Conservation (phyloP, 2,797 vertebrate species). For the Pipistrellus kuhlii region DNA sequence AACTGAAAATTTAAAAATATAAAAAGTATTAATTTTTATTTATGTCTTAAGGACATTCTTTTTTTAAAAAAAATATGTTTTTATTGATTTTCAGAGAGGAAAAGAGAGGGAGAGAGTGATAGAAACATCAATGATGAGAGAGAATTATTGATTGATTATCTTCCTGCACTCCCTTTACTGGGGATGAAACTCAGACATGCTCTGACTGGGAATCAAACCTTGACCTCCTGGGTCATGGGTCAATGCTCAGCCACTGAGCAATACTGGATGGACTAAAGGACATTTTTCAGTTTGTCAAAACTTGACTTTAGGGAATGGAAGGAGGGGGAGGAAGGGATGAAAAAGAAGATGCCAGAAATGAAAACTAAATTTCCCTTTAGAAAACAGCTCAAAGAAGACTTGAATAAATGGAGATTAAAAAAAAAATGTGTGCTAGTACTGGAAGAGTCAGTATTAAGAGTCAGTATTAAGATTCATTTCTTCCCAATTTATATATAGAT, state of each 20-base stretch:
- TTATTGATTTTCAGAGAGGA: no score
- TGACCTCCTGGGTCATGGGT: no score
- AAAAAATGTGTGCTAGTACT: background rate
- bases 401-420: background rate
- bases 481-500: background rate
- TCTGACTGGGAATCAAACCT: no score
- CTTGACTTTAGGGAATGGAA: background rate
- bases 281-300: slow-evolving; percentile 28
- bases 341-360: slow-evolving; percentile 25
- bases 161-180: no score
- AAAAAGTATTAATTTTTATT: background rate
- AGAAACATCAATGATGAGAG: no score
- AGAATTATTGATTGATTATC: no score
- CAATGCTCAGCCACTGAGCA: no score
- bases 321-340: background rate
- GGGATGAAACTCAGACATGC: no score
- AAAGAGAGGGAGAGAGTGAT: no score
- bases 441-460: no score
- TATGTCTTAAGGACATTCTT: background rate
- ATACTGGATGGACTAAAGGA: no score
- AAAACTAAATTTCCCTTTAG: background rate
- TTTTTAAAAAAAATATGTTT: no score
- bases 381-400: background rate
- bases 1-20: slow-evolving; percentile 35
- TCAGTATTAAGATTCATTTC: background rate